These are phyloP conservation scores for Pristionchus fissidentatus DNA, from an alignment of 2,888 invertebrate genomes.

Conservation along the genomic window DNA sequence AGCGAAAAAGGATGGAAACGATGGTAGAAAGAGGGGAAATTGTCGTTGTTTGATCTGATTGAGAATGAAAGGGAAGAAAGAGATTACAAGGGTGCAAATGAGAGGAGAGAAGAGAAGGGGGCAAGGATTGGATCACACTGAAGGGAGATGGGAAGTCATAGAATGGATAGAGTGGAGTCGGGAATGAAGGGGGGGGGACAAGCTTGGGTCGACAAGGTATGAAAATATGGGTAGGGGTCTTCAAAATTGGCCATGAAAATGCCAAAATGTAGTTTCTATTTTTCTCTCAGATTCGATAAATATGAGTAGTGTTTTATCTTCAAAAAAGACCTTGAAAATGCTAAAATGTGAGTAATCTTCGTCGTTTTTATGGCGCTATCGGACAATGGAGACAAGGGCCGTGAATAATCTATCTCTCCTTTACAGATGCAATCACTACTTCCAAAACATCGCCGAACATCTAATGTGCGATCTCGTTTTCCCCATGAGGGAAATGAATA, in stretches of 20 bases:
- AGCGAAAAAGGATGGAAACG: conserved; percentile 7
- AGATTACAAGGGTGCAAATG: not conserved
- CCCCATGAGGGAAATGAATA: conserved; percentile 67
- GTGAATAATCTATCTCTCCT: not conserved
- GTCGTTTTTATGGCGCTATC: too few species aligned
- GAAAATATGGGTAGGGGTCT: too few species aligned
- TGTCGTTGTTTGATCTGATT: conserved; percentile 31
- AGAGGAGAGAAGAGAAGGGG: too few species aligned
- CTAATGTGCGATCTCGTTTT: conserved; percentile 66
- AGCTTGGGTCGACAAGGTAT: too few species aligned
- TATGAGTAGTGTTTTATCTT: too few species aligned
- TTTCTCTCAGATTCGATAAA: too few species aligned
- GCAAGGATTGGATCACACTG: conserved; percentile 24
- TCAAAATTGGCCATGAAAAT: too few species aligned
- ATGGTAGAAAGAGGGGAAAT: not conserved
- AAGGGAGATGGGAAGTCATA: not conserved
- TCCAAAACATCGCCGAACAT: conserved; percentile 64
- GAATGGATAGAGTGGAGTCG: not conserved
- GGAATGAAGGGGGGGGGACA: not conserved
- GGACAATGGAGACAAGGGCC: not conserved
- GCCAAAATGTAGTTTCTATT: too few species aligned
- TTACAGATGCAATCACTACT: conserved; percentile 68
- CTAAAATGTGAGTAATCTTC: too few species aligned
- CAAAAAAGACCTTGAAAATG: too few species aligned
- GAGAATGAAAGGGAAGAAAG: conserved; percentile 3